These are phyloP conservation scores for Sander vitreus DNA, from an alignment of 2,113 vertebrate genomes.

Conservation along the genomic window DNA sequence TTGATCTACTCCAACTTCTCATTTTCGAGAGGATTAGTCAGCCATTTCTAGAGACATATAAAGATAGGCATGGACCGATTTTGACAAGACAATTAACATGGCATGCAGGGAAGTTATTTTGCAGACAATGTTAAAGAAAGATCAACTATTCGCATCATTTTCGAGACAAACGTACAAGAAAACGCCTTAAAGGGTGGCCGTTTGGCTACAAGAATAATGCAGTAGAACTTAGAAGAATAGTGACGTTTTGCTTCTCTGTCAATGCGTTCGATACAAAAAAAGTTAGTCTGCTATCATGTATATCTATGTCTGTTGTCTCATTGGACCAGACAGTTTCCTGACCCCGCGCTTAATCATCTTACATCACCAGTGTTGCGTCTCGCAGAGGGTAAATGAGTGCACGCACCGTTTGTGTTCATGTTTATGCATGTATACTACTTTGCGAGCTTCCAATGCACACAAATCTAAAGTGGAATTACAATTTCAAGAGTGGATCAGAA, in stretches of 20 bases:
- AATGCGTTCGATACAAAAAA: neutral
- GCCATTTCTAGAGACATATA: neutral
- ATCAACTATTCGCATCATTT: neutral
- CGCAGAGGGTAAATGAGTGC: conserved; percentile 38
- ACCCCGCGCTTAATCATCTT: conserved; percentile 66
- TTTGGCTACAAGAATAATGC: neutral
- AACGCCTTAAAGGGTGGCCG: fast-evolving
- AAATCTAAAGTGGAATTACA: conserved; percentile 12
- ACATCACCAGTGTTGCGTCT: conserved; percentile 44
- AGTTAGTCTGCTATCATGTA: neutral
- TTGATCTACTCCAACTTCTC: conserved; percentile 30
- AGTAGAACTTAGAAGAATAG: neutral
- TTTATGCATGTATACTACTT: neutral
- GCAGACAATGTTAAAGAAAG: neutral
- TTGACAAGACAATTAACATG: neutral
- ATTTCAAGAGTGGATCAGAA: neutral
- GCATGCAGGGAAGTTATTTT: neutral
- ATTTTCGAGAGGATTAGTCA: conserved; percentile 20
- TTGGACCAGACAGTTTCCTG: conserved; percentile 52
- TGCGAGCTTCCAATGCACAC: neutral
- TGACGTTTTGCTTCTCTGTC: neutral
- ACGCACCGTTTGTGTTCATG: neutral
- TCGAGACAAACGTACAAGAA: neutral
- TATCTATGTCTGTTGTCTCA: conserved; percentile 37
- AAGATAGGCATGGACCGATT: neutral